phyloP scores from a whole-genome alignment of 2,888 invertebrate genomes.

The Lobophora halterata region DNA sequence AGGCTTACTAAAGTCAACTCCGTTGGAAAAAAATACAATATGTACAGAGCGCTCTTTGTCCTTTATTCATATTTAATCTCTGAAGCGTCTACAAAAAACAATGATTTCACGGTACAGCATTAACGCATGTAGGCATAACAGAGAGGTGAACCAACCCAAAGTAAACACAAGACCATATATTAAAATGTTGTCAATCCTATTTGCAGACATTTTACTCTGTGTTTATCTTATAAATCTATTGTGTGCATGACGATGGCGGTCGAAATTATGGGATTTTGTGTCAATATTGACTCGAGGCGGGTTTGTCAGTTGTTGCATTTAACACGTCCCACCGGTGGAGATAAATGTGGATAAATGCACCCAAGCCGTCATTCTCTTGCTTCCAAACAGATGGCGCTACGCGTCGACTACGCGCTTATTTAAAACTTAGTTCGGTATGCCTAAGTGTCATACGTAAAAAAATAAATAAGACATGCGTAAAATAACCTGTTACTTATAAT shows the following conservation, averaged over 20 bases:
- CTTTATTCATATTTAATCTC: constrained; percentile 79
- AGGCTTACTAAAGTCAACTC: constrained; percentile 65
- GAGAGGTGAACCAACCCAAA: constrained; percentile 68
- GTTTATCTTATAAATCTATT: constrained; percentile 81
- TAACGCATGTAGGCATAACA: constrained; percentile 79
- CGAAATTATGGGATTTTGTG: constrained; percentile 77
- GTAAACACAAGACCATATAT: constrained; percentile 76
- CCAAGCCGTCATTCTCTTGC: constrained; percentile 26
- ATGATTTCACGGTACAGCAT: constrained; percentile 79
- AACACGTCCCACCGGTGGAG: constrained; percentile 70
- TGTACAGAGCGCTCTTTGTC: constrained; percentile 68
- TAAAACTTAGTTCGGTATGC: no score
- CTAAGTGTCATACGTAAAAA: no score
- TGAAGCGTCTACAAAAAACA: constrained; percentile 72
- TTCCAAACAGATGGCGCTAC: constrained; percentile 56
- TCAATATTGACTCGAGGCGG: constrained; percentile 73
- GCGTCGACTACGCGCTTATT: constrained; percentile 20
- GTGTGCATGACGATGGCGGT: constrained; percentile 77
- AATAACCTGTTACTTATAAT: no score
- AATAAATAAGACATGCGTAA: no score
- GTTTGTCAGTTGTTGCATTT: constrained; percentile 73
- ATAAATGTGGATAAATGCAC: constrained; percentile 38
- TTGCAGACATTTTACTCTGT: constrained; percentile 78
- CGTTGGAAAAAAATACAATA: constrained; percentile 58
- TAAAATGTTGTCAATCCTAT: constrained; percentile 80